Conservation (phyloP, 2,888 invertebrate species). For the Drosophila merina region DNA sequence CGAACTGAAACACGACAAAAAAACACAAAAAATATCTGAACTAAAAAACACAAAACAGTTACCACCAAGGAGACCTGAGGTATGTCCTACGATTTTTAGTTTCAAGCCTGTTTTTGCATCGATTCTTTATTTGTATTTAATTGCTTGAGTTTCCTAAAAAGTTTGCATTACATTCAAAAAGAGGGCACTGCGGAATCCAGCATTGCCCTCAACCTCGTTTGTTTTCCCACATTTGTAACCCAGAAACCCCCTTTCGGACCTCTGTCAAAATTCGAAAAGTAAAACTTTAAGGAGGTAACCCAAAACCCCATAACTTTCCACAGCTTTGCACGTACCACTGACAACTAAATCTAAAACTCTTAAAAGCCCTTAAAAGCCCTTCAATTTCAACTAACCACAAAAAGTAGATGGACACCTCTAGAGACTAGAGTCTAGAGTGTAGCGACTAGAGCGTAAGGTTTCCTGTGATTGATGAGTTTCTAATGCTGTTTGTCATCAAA, state of each 20-base stretch:
- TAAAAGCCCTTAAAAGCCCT: not conserved
- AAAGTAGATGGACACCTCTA: constrained; percentile 21
- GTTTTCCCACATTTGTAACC: constrained; percentile 42
- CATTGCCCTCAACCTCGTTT: constrained; percentile 22
- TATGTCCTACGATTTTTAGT: constrained; percentile 85
- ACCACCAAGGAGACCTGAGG: constrained; percentile 95
- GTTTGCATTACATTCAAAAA: constrained; percentile 18
- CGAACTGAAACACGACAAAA: constrained; percentile 42
- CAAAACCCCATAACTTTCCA: constrained; percentile 31
- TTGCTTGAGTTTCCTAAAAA: constrained; percentile 39
- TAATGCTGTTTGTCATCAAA: constrained; percentile 45
- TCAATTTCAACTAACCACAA: constrained; percentile 15
- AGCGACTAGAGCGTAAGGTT: constrained; percentile 6
- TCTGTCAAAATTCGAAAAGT: constrained; percentile 56
- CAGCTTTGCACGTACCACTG: constrained; percentile 64
- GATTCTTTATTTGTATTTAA: constrained; percentile 25
- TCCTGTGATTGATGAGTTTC: constrained; percentile 69
- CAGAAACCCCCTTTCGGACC: constrained; percentile 37
- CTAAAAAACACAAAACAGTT: constrained; percentile 85
- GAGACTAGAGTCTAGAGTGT: no score
- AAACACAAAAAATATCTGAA: constrained; percentile 24
- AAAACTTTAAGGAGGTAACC: constrained; percentile 59
- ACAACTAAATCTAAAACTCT: constrained; percentile 6
- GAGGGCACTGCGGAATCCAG: not conserved
- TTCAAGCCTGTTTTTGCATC: constrained; percentile 64